Evolutionary conservation across 2,113 vertebrate genomes (phyloP).

Genomic region (Neotragus pygmaeus): DNA sequence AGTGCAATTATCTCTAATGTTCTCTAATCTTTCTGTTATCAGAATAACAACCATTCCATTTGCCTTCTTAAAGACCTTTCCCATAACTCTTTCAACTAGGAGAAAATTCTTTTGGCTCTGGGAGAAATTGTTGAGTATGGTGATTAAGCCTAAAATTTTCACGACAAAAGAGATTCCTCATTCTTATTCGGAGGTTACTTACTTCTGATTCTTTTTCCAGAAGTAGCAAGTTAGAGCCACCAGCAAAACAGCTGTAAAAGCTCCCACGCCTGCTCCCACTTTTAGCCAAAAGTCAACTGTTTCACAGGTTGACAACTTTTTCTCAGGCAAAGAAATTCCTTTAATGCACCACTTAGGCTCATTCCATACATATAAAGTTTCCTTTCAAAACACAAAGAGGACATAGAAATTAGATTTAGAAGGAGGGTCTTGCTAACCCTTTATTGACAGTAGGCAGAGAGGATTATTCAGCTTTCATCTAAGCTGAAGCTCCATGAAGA

Average conservation of each 20-base stretch:
- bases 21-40: neutral
- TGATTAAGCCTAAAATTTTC: neutral
- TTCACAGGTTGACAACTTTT: constrained; percentile 87
- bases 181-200: constrained; percentile 53
- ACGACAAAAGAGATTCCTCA: neutral
- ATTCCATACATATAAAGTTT: constrained; percentile 94
- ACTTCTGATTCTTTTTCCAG: constrained; percentile 99
- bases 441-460: neutral
- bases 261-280: constrained; percentile 89
- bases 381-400: constrained; percentile 76
- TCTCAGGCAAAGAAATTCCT: constrained; percentile 90
- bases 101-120: neutral
- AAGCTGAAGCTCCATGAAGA: neutral
- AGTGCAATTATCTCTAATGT: neutral
- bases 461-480: neutral
- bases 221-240: constrained; percentile 95
- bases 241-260: constrained; percentile 89
- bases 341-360: constrained; percentile 93
- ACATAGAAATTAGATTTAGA: constrained; percentile 8
- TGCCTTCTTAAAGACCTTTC: neutral
- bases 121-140: neutral
- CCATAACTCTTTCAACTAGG: neutral
- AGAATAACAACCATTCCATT: neutral
- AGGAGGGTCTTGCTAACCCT: neutral
- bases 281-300: constrained; percentile 94